Percentiles rank a stretch among this genome's conserved stretches.
These are phyloP conservation scores for Platynereis dumerilii DNA, from an alignment of 2,888 invertebrate species.

Conservation along the genomic window DNA sequence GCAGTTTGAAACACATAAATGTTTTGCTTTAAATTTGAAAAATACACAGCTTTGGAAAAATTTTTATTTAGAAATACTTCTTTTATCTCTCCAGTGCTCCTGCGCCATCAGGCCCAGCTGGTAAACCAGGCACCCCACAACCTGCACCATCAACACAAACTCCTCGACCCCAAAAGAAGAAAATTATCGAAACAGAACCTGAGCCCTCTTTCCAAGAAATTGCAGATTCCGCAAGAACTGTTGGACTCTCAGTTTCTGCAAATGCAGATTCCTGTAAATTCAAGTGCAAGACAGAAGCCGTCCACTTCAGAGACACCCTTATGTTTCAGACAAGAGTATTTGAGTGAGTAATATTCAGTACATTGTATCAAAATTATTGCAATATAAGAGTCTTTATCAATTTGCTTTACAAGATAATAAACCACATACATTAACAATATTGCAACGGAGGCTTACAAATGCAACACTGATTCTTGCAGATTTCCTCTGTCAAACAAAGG, in stretches of 20 bases:
- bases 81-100: too few species aligned
- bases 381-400: too few species aligned
- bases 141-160: slow-evolving; percentile 10
- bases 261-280: slow-evolving; percentile 58
- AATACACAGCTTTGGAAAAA: too few species aligned
- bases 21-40: too few species aligned
- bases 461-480: slow-evolving; percentile 43
- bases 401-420: too few species aligned
- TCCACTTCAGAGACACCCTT: slow-evolving; percentile 61
- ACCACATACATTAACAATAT: too few species aligned
- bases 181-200: slow-evolving; percentile 61
- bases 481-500: slow-evolving; percentile 57
- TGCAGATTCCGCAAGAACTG: slow-evolving; percentile 48
- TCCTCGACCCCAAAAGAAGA: slow-evolving; percentile 54
- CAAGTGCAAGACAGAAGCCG: slow-evolving; percentile 52
- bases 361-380: too few species aligned
- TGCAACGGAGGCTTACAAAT: too few species aligned
- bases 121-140: not conserved
- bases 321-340: slow-evolving; percentile 63
- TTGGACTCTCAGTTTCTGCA: slow-evolving; percentile 58
- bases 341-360: slow-evolving; percentile 57
- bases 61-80: too few species aligned
- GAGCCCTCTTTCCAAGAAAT: slow-evolving; percentile 58
- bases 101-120: not conserved
- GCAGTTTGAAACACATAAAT: too few species aligned